A percentile compares a stretch with the other conserved stretches of the same genome.
phyloP scores from a whole-genome alignment of 1,140 invertebrate species.

The Diabrotica undecimpunctata region DNA sequence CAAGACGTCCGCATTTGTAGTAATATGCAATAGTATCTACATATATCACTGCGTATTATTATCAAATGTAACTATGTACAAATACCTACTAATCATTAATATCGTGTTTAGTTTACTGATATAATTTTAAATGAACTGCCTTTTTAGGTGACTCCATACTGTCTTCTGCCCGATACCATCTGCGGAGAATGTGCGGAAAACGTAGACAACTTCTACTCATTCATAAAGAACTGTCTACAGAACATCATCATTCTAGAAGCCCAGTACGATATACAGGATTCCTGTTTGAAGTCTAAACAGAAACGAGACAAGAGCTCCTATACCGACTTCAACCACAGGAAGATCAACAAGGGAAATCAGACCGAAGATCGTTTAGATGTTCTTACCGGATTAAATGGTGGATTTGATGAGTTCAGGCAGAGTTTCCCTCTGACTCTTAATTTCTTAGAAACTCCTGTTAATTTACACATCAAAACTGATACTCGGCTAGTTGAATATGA shows the following conservation, averaged over 20 bases:
- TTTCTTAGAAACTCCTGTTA: conserved; percentile 8
- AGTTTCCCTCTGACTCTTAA: conserved; percentile 23
- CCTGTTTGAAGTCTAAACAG: conserved; percentile 39
- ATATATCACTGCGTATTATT: too few species aligned
- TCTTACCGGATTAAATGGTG: conserved; percentile 19
- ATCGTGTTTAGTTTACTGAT: too few species aligned
- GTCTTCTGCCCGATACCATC: conserved; percentile 42
- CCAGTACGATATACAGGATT: conserved; percentile 40
- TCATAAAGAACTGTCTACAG: conserved; percentile 43
- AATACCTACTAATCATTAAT: too few species aligned
- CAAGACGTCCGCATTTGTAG: too few species aligned
- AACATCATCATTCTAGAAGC: conserved; percentile 44
- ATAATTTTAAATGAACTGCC: neutral
- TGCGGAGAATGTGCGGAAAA: conserved; percentile 39
- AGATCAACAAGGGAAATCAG: conserved; percentile 33
- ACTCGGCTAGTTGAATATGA: conserved; percentile 36
- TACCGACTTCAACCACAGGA: conserved; percentile 19
- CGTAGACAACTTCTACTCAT: conserved; percentile 41
- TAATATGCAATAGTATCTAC: too few species aligned
- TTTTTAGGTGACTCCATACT: conserved; percentile 41
- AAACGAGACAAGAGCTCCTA: conserved; percentile 37
- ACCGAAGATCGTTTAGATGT: conserved; percentile 36
- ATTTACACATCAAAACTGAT: neutral
- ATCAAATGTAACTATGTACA: too few species aligned
- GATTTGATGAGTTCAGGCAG: conserved; percentile 22